phyloP scores from a whole-genome alignment of 2,888 invertebrate genomes.

The Trisateles emortualis region DNA sequence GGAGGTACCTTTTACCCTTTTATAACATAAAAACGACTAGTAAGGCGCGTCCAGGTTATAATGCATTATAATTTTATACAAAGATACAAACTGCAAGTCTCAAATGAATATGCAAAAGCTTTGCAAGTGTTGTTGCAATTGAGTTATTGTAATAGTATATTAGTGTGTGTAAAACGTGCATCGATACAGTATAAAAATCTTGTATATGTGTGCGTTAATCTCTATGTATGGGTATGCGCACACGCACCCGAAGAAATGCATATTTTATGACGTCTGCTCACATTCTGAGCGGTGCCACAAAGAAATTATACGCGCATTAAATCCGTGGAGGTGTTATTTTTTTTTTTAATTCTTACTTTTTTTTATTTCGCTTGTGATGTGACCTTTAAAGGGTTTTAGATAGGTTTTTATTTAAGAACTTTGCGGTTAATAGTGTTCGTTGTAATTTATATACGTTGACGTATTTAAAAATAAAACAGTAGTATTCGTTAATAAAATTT shows the following conservation, averaged over 20 bases:
- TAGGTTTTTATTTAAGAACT: constrained; percentile 44
- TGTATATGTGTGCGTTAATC: constrained; percentile 30
- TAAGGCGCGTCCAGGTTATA: constrained; percentile 70
- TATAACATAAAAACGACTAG: constrained; percentile 65
- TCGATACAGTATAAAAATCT: constrained; percentile 33
- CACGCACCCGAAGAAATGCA: constrained; percentile 83
- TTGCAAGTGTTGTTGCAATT: constrained; percentile 77
- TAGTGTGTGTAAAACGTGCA: constrained; percentile 59
- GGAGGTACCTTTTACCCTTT: constrained; percentile 53
- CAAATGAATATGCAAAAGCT: constrained; percentile 85
- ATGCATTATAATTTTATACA: constrained; percentile 87
- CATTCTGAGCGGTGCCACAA: constrained; percentile 87
- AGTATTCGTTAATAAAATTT: too few relatives aligned
- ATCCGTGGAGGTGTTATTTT: constrained; percentile 81
- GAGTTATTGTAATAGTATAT: constrained; percentile 78
- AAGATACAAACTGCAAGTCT: constrained; percentile 82
- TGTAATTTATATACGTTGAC: neutral
- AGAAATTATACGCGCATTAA: constrained; percentile 87
- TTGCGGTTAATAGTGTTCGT: constrained; percentile 18
- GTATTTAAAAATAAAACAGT: neutral
- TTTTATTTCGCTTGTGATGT: constrained; percentile 59
- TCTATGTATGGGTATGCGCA: constrained; percentile 53
- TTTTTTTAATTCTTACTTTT: constrained; percentile 61
- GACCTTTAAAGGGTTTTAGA: constrained; percentile 53
- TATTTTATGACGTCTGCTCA: constrained; percentile 86